Base-by-base conservation (phyloP, 2,797 vertebrate genomes). In the Cottoperca gobio region DNA sequence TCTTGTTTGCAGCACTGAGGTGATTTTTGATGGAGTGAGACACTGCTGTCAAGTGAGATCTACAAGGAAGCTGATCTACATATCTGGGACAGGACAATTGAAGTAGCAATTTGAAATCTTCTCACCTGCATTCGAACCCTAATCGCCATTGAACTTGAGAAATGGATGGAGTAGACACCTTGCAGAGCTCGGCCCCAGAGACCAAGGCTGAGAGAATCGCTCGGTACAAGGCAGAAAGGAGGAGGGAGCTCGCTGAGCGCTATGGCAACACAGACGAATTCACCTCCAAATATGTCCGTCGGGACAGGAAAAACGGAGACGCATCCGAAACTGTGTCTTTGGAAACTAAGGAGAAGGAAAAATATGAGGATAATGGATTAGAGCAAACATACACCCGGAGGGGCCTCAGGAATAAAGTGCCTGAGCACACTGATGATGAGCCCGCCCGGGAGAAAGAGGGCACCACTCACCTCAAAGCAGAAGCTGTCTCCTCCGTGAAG, bases 191-290 rank as follows among this genome's bases (percentile, higher is more conserved):
- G 4, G 69, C 89, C 28, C 75, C 85, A 31, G 95, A 96, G 77
- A 95, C 94, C 57, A 95, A 96, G 87, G 95, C 95, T 5, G 95
- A 96, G 67, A 91, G 95, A n/a, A 96, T 96, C 1, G 95, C 95
- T 26, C 92, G 94, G 72, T 96, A 96, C 91, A 96, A 96, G 80
- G 95, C 95, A 2, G 95, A 95, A 46, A 89, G 95, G 74, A 94
- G 94, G 75, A 90, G 94, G 65, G 94, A 95, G 85, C 88, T 96
- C 19, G 95, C 95, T 0, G 94, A 96, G 60, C 94, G 93, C 64
- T 95, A 95, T 6, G 94, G 94, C 67, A 93, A 92, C 82, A 76
- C 90, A 1, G 94, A 95, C 0, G 94, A 95, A 21, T 85, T 89
- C 76, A 84, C 89, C 53, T 92, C 94, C 70, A 94, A 92, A 74